Conservation (phyloP, 1,140 invertebrate species). For the Chironomus striatipennis region DNA sequence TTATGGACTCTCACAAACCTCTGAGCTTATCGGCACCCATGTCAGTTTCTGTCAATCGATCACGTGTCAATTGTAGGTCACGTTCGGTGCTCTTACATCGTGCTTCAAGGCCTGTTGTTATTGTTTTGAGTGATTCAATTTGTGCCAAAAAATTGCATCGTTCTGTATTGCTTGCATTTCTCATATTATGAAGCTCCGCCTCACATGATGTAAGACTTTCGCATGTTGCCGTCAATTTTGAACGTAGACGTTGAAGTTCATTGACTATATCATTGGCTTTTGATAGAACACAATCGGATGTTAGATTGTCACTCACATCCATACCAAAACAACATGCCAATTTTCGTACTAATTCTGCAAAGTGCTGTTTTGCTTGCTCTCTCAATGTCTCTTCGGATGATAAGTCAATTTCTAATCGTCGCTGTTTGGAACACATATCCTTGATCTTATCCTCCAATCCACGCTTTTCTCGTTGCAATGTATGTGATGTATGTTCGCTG, state of each 20-base stretch:
- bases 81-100: slow-evolving; percentile 36
- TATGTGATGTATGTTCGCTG: slow-evolving; percentile 59
- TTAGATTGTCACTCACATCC: slow-evolving; percentile 55
- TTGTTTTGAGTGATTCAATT: slow-evolving; percentile 34
- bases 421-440: slow-evolving; percentile 63
- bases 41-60: slow-evolving; percentile 37
- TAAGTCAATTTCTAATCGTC: slow-evolving; percentile 59
- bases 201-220: slow-evolving; percentile 37
- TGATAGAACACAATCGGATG: slow-evolving; percentile 56
- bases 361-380: slow-evolving; percentile 51
- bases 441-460: slow-evolving; percentile 66
- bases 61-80: slow-evolving; percentile 36
- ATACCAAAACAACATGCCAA: slow-evolving; percentile 55
- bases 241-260: slow-evolving; percentile 48
- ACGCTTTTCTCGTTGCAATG: slow-evolving; percentile 60
- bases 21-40: slow-evolving; percentile 38
- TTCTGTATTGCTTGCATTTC: slow-evolving; percentile 37
- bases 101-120: slow-evolving; percentile 37
- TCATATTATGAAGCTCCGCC: slow-evolving; percentile 35
- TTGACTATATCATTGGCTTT: slow-evolving; percentile 64
- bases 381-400: slow-evolving; percentile 57
- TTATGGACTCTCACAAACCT: not conserved
- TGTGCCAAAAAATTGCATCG: slow-evolving; percentile 34
- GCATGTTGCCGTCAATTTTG: slow-evolving; percentile 40
- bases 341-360: slow-evolving; percentile 59